These are phyloP conservation scores for Drosophila neocordata DNA, from an alignment of 1,140 invertebrate genomes.

Conservation along the genomic window DNA sequence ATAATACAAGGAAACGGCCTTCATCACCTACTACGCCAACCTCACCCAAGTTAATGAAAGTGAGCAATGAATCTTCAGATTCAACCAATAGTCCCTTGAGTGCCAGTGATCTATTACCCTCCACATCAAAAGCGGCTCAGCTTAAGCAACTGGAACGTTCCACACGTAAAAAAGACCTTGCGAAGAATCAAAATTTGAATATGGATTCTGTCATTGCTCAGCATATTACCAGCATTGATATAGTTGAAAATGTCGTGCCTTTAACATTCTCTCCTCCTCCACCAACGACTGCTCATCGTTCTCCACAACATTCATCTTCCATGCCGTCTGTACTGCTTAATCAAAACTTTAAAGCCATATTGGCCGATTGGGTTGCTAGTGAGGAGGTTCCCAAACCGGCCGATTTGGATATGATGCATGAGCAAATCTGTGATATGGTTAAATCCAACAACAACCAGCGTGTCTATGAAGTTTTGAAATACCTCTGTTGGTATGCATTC, in stretches of 20 bases:
- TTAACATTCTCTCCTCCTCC: too few relatives aligned
- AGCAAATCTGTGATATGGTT: constrained; percentile 37
- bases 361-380: constrained; percentile 47
- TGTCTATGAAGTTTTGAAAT: constrained; percentile 62
- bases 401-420: constrained; percentile 49
- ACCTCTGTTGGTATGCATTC: constrained; percentile 48
- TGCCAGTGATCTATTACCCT: constrained; percentile 59
- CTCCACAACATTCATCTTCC: not conserved
- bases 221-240: too few relatives aligned
- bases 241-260: not conserved
- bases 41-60: not conserved
- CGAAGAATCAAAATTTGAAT: constrained; percentile 23
- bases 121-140: constrained; percentile 54
- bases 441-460: constrained; percentile 17
- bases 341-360: constrained; percentile 29
- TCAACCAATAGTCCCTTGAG: constrained; percentile 24
- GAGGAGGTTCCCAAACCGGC: constrained; percentile 38
- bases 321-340: not conserved
- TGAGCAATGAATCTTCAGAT: not conserved
- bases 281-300: not conserved
- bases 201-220: constrained; percentile 18
- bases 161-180: constrained; percentile 24
- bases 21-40: constrained; percentile 3
- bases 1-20: not conserved
- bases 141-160: constrained; percentile 12